Base-by-base conservation (phyloP, 2,797 vertebrate genomes). In the Mionectes olivaceus region DNA sequence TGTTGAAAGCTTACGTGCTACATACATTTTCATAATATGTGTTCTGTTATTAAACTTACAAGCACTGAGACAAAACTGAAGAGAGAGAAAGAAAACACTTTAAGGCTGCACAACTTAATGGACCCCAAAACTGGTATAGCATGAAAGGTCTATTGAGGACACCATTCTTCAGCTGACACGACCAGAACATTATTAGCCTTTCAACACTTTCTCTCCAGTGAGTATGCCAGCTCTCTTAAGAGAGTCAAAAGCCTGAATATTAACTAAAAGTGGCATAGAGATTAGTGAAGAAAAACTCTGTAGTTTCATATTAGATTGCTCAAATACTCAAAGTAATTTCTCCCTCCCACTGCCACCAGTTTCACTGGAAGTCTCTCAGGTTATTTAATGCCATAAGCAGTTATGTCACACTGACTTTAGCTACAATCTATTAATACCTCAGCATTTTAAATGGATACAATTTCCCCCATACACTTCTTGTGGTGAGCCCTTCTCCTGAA, bases 101-200 rank as follows among this genome's bases (percentile, higher is more conserved):
- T 21, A 68, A 84, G 33, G 61, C 25, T 73, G 44, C n/a, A 32
- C 12, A 81, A 33, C 43, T 65, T 16, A 33, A 24, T 5, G 8
- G 28, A 69, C 11, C 16, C 33, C 5, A 0, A 27, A 43, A 65
- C 12, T 22, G 19, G 23, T 5, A 11, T 1, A 47, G 22, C 43
- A 32, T 3, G 19, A 80, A 80, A 50, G 17, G 22, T 35, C 60
- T 77, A 19, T 23, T 59, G 25, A 74, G 77, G 33, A 74, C 44
- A 70, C 17, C 15, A 41, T 24, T 79, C 59, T 68, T 61, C 59
- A 85, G 50, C 10, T 73, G 43, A 44, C 44, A 22, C 5, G 27
- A 71, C 17, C 35, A 69, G 41, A 81, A 56, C 37, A 37, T 0
- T 0, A 0, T 33, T n/a, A 76, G 33, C 30, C 35, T 65, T 55